These are phyloP conservation scores for Pantherophis guttatus DNA, from an alignment of 2,113 vertebrate species.

Conservation along the genomic window DNA sequence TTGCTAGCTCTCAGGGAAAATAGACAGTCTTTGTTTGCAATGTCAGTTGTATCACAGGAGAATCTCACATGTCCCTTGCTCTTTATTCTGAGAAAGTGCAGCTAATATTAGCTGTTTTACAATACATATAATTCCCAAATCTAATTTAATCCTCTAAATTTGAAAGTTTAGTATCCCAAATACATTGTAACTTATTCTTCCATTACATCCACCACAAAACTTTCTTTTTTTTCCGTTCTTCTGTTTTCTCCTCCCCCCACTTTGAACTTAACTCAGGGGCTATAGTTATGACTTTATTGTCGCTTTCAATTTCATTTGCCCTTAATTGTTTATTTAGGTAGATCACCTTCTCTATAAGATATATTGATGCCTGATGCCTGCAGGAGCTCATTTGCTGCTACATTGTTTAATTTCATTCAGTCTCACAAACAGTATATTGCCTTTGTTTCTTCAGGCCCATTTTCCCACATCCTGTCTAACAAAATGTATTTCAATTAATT, in stretches of 20 bases:
- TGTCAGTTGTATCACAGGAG: background rate
- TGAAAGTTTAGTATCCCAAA: background rate
- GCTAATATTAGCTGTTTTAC: background rate
- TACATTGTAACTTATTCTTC: background rate
- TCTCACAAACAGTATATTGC: background rate
- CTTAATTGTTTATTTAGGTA: background rate
- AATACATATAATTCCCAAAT: background rate
- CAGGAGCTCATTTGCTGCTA: background rate
- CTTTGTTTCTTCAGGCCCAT: background rate
- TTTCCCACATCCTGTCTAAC: background rate
- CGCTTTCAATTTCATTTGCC: background rate
- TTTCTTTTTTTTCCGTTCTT: background rate
- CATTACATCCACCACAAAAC: background rate
- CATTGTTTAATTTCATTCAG: background rate
- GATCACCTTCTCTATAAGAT: background rate
- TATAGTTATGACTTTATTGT: background rate
- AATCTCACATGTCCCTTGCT: background rate
- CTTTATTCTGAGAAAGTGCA: background rate
- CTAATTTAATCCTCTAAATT: background rate
- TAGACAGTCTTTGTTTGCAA: conserved; percentile 19
- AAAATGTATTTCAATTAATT: background rate
- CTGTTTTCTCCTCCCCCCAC: background rate
- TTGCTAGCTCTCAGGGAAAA: conserved; percentile 29
- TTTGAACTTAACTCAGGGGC: background rate
- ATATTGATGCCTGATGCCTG: background rate